phyloP scores from a whole-genome alignment of 2,113 vertebrate genomes.

The Oreochromis niloticus region DNA sequence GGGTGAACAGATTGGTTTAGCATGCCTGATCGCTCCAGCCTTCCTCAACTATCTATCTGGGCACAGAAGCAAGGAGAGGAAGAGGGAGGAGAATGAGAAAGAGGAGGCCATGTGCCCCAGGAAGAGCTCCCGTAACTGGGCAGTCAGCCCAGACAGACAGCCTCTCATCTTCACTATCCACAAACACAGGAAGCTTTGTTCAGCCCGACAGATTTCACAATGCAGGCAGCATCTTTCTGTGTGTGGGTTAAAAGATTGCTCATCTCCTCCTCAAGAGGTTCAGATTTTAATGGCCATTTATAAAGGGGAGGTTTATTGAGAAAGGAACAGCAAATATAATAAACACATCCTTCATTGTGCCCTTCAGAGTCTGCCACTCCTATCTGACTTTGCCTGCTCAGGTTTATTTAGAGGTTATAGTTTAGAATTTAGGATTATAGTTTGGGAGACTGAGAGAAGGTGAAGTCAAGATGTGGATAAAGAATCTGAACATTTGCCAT shows the following conservation, averaged over 20 bases:
- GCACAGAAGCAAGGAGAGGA: not conserved
- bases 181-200: constrained; percentile 31
- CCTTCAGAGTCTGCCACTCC: not conserved
- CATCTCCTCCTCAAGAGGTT: not conserved
- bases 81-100: not conserved
- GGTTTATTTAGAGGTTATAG: not conserved
- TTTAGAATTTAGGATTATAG: not conserved
- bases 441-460: not conserved
- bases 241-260: not conserved
- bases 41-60: constrained; percentile 6
- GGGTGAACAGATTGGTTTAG: constrained; percentile 51
- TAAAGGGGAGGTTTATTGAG: not conserved
- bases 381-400: not conserved
- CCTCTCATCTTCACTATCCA: constrained; percentile 11
- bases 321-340: not conserved
- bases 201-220: constrained; percentile 15
- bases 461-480: not conserved
- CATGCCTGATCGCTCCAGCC: constrained; percentile 27
- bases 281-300: not conserved
- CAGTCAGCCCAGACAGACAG: constrained; percentile 35
- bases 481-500: not conserved
- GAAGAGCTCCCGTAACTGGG: constrained; percentile 31
- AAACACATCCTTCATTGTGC: not conserved
- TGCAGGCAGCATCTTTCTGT: constrained; percentile 3
- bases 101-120: constrained; percentile 16